Base-by-base conservation (phyloP, 2,113 vertebrate species). In the Astur gentilis region DNA sequence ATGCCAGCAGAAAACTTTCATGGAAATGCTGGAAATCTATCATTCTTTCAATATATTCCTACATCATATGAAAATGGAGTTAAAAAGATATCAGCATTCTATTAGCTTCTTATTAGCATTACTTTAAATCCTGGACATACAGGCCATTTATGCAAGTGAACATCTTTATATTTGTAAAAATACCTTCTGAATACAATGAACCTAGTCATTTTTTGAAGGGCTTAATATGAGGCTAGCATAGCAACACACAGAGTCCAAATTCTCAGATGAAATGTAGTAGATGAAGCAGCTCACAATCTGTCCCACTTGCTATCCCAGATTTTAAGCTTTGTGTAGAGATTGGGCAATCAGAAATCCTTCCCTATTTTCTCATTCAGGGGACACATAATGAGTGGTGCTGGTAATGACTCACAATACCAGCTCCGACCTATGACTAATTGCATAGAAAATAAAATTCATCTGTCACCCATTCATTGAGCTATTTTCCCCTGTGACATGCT, bases 351-450 rank as follows among this genome's bases (percentile, higher is more conserved):
- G 45, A 91, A 65, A 69, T 40, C 9, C 38, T 75, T 87, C 31
- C 10, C 0, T 1, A 47, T 69, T 77, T 89, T 45, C 10, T 73
- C 40, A 70, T 72, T 65, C 19, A 22, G 8, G 4, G 7, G 27
- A 52, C n/a, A 9, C 25, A n/a, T 44, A 36, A 70, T 64, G 29
- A 44, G 45, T 77, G 75, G 34, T 57, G 65, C 93, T 85, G 54
- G 80, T 89, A 96, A 97, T 91, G 90, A 81, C 57, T 93, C 93
- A 85, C 54, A 92, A 52, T 94, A 96, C 58, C 88, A 78, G 72
- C 87, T 94, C 61, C n/a, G 34, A 95, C 86, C 79, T 81, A 54
- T 45, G 71, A 75, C 89, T 94, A 97, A 97, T 47, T 94, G 72
- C 77, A 85, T 71, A 93, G 66, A 91, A 95, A 93, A 85, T 83